Conservation (phyloP, 2,797 vertebrate species). For the Pteropus rufus region DNA sequence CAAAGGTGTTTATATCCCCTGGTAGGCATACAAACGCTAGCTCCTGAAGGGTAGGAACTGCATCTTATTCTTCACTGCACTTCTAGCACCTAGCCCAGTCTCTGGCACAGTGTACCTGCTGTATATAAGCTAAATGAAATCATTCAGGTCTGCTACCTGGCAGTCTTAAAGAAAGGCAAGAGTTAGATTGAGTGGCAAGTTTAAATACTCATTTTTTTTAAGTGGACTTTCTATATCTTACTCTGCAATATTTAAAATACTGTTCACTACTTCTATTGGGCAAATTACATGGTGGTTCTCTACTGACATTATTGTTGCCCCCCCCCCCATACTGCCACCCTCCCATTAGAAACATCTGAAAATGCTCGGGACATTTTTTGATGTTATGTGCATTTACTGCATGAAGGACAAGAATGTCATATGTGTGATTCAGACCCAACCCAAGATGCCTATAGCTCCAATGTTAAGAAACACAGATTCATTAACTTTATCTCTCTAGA, state of each 20-base stretch:
- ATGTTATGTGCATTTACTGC: background rate
- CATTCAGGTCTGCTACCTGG: background rate
- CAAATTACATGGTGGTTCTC: background rate
- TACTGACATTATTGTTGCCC: background rate
- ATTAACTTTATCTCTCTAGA: background rate
- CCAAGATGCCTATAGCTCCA: background rate
- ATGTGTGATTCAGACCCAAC: background rate
- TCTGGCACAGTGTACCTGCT: background rate
- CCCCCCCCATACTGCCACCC: too few species aligned
- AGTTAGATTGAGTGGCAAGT: background rate
- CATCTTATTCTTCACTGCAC: background rate
- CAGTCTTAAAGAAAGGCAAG: background rate
- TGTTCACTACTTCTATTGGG: background rate
- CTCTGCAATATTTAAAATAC: background rate
- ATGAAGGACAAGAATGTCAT: background rate
- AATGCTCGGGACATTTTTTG: background rate
- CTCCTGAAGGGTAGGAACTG: too few species aligned
- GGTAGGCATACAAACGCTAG: background rate
- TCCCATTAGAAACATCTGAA: background rate
- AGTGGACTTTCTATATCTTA: background rate
- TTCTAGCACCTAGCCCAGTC: background rate
- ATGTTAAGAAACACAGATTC: background rate
- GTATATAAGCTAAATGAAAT: background rate
- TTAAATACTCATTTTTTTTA: background rate
- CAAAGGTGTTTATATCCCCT: background rate